Evolutionary conservation across 1,140 invertebrate species (phyloP), one percentile per base, ranked within the genome.

Genomic region (Eufriesea mexicana): DNA sequence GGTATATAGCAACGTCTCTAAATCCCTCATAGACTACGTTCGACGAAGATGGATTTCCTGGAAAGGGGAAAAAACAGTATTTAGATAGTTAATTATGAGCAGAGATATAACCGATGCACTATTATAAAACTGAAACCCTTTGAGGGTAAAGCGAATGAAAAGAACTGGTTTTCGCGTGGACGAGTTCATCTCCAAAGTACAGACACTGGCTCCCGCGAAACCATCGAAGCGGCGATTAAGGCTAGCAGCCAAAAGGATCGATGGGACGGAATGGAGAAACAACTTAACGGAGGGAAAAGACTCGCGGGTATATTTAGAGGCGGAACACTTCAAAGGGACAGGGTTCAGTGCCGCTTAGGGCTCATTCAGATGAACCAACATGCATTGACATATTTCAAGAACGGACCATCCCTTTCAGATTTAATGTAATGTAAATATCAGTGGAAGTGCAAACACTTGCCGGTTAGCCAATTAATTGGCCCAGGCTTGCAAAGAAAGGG

Each of bases 351-450:
- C 35, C 79, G 35, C 49, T 71, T 23, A 55, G n/a, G 35, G 67
- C 68, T 77, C 88, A 78, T 74, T 79, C 45, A 84, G 80, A 78
- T 82, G 85, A 89, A 81, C 83, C 84, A 68, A 54, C 75, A 61
- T 86, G 80, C 73, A 86, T 59, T 28, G 74, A 61, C 49, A 64
- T 72, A 62, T 89, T 88, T 76, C 79, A 88, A 85, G 84, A 85
- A 71, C 79, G 67, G 61, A 7, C 78, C 80, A 84, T 77, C 83
- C 90, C 88, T 90, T 92, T 92, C 80, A 81, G 84, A 89, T 91
- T 91, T 92, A 93, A 93, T 92, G 91, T 81, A 92, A 92, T 88
- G 91, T 89, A 92, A 93, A 92, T 90, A 92, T 79, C 79, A 68
- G 86, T 77, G 79, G 85, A 79, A 75, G 73, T 68, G 84, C 74